Evolutionary conservation across 2,113 vertebrate species (phyloP).

Genomic region (Cochlearius cochlearius): DNA sequence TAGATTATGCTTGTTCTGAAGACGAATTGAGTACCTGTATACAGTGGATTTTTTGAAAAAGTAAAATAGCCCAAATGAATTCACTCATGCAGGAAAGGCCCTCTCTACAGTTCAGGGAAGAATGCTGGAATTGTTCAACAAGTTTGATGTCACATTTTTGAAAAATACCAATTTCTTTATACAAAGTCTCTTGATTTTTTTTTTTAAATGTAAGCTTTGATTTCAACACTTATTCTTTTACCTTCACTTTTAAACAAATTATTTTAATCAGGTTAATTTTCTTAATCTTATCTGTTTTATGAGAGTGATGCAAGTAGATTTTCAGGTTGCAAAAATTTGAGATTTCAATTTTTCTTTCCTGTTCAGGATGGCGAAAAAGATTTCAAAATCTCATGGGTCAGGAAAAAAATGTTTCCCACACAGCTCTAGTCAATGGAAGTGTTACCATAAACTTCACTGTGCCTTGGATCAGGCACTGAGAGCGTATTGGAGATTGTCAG

Average conservation of each 20-base stretch:
- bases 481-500: conserved; percentile 33
- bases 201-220: not conserved
- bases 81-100: not conserved
- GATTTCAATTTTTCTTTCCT: not conserved
- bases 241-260: not conserved
- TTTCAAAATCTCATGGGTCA: conserved; percentile 4
- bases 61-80: not conserved
- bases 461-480: conserved; percentile 31
- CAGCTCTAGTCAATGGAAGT: conserved; percentile 18
- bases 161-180: not conserved
- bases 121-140: not conserved
- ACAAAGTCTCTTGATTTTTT: not conserved
- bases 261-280: not conserved
- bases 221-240: not conserved
- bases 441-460: conserved; percentile 28
- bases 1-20: not conserved
- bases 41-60: not conserved
- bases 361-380: not conserved
- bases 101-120: not conserved
- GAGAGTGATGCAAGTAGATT: not conserved
- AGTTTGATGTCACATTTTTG: not conserved
- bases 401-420: not conserved
- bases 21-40: not conserved
- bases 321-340: not conserved
- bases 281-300: not conserved